Conservation (phyloP, 2,888 invertebrate species). For the Ashinkailepas kermadecensis region DNA sequence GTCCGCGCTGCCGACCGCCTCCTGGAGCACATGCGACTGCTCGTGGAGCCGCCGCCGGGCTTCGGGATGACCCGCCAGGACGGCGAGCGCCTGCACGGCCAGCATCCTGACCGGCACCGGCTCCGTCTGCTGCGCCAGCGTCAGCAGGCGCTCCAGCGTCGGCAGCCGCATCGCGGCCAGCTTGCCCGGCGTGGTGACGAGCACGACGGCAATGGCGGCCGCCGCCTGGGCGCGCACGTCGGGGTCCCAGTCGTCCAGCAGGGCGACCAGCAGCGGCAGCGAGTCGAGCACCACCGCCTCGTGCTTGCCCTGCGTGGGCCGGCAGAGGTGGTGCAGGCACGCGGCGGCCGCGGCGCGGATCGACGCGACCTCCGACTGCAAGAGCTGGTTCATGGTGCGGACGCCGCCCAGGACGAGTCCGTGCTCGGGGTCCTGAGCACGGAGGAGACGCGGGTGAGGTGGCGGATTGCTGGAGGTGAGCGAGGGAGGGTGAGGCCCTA, state of each 20-base stretch:
- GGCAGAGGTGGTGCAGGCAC: background rate
- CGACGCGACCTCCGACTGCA: background rate
- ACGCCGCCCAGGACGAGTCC: background rate
- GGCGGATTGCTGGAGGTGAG: background rate
- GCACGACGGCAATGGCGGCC: background rate
- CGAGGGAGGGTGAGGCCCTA: no score
- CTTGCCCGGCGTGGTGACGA: slow-evolving; percentile 1
- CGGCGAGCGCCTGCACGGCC: slow-evolving; percentile 3
- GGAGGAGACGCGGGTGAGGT: background rate
- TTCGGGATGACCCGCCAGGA: background rate
- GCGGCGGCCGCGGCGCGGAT: background rate
- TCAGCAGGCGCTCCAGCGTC: background rate
- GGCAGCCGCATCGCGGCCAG: background rate
- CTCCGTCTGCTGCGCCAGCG: background rate
- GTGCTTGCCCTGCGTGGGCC: background rate
- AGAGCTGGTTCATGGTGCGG: background rate
- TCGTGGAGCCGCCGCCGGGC: background rate
- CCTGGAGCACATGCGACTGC: background rate
- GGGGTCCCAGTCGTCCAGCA: slow-evolving; percentile 7
- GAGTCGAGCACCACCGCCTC: background rate
- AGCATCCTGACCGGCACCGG: background rate
- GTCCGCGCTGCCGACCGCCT: background rate
- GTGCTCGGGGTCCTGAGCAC: background rate
- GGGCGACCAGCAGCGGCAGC: background rate
- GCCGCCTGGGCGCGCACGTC: background rate